Evolutionary conservation across 1,140 invertebrate genomes (phyloP).

Genomic region (Hylaeus anthracinus): DNA sequence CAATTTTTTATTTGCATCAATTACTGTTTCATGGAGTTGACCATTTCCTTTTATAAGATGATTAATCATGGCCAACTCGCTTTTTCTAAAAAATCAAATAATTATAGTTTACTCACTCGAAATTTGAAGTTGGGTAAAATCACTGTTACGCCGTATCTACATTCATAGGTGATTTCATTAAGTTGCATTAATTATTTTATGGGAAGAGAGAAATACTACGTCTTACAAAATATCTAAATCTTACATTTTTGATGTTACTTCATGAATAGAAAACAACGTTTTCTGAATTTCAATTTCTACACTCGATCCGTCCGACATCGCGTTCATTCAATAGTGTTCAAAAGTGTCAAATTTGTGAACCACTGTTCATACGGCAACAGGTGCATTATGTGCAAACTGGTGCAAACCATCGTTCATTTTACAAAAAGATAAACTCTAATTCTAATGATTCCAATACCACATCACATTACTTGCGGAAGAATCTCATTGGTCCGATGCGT

Average conservation of each 20-base stretch:
- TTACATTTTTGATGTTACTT: conserved; percentile 66
- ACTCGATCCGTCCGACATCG: conserved; percentile 23
- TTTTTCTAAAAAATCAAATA: conserved; percentile 55
- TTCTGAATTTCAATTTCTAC: conserved; percentile 55
- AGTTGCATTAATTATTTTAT: too few relatives aligned
- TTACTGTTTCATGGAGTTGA: conserved; percentile 50
- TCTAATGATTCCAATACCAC: too few relatives aligned
- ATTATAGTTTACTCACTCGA: conserved; percentile 7
- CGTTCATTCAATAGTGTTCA: background rate
- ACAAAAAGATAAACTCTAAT: too few relatives aligned
- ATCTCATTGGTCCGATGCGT: too few relatives aligned
- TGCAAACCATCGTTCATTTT: background rate
- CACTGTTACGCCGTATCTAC: background rate
- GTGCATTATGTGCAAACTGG: background rate
- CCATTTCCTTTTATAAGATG: conserved; percentile 64
- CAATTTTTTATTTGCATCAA: conserved; percentile 61
- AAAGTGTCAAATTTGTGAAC: background rate
- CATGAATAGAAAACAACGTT: conserved; percentile 55
- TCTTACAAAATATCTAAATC: background rate
- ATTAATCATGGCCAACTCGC: conserved; percentile 67
- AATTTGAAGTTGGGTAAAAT: background rate
- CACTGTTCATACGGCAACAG: background rate
- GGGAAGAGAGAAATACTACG: background rate
- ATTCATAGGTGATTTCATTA: background rate
- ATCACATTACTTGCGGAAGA: too few relatives aligned